Conservation (phyloP, 2,797 vertebrate species). For the Coreius guichenoti region DNA sequence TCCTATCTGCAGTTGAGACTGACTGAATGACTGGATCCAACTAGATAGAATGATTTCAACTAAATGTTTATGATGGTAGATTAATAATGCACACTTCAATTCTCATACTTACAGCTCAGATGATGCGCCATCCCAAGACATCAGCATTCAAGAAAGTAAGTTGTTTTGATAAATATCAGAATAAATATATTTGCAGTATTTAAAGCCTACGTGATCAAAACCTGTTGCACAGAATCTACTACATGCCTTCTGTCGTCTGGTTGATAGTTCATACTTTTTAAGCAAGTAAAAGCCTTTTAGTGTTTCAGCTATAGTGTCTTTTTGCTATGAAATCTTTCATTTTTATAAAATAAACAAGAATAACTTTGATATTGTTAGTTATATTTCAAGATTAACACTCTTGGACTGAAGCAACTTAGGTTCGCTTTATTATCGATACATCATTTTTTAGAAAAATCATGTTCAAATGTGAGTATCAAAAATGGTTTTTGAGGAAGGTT, state of each 20-base stretch:
- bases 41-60: conserved; percentile 5
- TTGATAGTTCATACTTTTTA: neutral
- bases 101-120: conserved; percentile 60
- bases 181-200: no score
- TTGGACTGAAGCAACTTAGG: neutral
- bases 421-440: no score
- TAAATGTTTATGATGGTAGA: conserved; percentile 13
- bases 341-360: neutral
- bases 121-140: conserved; percentile 57
- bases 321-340: neutral
- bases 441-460: no score
- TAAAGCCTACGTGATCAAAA: neutral
- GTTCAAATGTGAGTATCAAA: no score
- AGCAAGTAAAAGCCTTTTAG: neutral
- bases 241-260: neutral
- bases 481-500: no score
- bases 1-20: conserved; percentile 18
- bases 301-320: no score
- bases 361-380: neutral
- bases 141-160: conserved; percentile 60
- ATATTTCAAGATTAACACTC: neutral
- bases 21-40: conserved; percentile 26
- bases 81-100: conserved; percentile 21
- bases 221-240: no score
- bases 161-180: conserved; percentile 27